Percentiles rank a stretch among this genome's conserved stretches.
Conservation (phyloP, 1,140 invertebrate genomes). For the Paraescarpia echinospica region DNA sequence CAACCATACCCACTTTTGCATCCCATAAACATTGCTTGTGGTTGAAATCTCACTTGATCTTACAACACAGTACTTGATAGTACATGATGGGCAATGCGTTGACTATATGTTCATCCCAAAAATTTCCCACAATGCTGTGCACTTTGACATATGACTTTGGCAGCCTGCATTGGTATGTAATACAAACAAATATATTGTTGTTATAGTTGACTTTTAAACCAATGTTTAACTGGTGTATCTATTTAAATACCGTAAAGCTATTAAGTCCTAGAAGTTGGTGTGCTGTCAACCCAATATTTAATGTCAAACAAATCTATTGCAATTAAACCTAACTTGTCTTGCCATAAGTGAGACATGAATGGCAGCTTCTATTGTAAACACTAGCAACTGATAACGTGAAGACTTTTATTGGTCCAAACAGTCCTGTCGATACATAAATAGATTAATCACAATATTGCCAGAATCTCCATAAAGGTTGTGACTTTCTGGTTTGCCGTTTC, state of each 20-base stretch:
- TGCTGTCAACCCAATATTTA: background rate
- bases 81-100: background rate
- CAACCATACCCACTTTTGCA: no score
- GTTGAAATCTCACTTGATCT: no score
- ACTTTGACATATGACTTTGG: background rate
- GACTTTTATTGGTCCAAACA: background rate
- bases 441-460: background rate
- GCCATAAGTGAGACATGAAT: background rate
- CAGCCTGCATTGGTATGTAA: no score
- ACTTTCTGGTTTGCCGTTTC: background rate
- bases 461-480: background rate
- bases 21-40: no score
- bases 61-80: background rate
- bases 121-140: background rate
- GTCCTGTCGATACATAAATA: background rate
- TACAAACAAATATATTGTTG: background rate
- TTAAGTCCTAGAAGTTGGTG: background rate
- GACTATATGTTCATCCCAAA: background rate
- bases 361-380: background rate
- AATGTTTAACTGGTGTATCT: background rate
- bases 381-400: background rate
- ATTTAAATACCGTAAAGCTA: background rate
- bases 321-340: background rate
- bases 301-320: background rate
- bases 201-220: background rate